Evolutionary conservation across 2,113 vertebrate genomes (phyloP).

Genomic region (Enhydra lutris): DNA sequence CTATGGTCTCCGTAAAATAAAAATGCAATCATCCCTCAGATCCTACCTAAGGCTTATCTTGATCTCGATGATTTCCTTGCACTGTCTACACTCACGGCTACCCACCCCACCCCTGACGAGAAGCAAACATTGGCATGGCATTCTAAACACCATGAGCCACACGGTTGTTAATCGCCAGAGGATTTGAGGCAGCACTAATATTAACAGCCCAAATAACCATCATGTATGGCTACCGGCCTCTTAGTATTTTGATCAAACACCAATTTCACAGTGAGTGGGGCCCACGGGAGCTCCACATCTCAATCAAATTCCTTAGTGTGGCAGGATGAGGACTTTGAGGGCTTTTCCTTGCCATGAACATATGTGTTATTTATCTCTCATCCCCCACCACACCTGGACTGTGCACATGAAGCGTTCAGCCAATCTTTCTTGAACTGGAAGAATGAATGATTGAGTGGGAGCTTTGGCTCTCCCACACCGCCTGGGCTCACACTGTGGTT

Average conservation of each 20-base stretch:
- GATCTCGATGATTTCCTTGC: constrained; percentile 51
- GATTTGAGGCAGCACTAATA: background rate
- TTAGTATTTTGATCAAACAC: constrained; percentile 40
- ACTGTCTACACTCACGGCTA: background rate
- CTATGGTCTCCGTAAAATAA: constrained; percentile 65
- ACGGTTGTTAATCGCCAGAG: constrained; percentile 36
- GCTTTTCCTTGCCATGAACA: background rate
- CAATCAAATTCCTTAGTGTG: background rate
- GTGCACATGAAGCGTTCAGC: background rate
- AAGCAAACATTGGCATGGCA: constrained; percentile 39
- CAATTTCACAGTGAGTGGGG: background rate
- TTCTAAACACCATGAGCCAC: constrained; percentile 59
- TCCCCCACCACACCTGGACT: background rate
- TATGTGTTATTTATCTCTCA: background rate
- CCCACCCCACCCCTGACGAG: background rate
- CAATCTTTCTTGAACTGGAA: background rate
- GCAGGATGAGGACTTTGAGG: background rate
- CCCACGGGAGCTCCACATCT: background rate
- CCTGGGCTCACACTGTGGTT: background rate
- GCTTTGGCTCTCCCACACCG: background rate
- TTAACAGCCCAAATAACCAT: background rate
- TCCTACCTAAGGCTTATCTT: constrained; percentile 56
- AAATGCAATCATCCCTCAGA: constrained; percentile 69
- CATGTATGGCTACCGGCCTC: background rate
- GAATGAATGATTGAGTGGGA: background rate